phyloP scores from a whole-genome alignment of 2,113 vertebrate species.

The Eurypyga helias region DNA sequence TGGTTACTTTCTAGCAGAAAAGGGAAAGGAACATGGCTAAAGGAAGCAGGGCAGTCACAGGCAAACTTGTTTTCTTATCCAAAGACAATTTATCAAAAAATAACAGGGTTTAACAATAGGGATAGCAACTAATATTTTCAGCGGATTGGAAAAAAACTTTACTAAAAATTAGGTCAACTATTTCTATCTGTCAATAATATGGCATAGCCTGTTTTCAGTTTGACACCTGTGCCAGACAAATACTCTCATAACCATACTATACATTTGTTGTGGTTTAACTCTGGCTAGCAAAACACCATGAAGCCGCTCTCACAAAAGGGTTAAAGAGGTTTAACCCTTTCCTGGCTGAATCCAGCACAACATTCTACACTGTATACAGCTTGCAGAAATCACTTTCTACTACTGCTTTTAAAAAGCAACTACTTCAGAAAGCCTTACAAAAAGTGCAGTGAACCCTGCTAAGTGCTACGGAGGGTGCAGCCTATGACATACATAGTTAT shows the following conservation, averaged over 20 bases:
- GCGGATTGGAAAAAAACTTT: background rate
- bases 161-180: background rate
- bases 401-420: background rate
- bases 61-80: background rate
- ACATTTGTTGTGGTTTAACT: no score
- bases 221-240: constrained; percentile 17
- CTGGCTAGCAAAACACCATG: no score
- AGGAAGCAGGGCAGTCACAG: background rate
- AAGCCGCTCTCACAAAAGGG: no score
- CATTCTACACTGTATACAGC: background rate
- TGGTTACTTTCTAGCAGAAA: background rate
- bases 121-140: background rate
- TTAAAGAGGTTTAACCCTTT: no score
- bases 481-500: background rate
- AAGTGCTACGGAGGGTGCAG: background rate
- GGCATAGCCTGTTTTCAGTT: background rate
- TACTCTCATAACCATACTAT: background rate
- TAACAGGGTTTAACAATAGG: background rate
- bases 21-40: background rate
- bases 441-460: background rate
- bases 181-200: background rate
- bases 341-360: no score
- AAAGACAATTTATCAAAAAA: background rate
- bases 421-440: constrained; percentile 9
- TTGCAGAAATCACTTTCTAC: constrained; percentile 58